Conservation (phyloP, 2,888 invertebrate genomes). For the Lutraria lutraria region DNA sequence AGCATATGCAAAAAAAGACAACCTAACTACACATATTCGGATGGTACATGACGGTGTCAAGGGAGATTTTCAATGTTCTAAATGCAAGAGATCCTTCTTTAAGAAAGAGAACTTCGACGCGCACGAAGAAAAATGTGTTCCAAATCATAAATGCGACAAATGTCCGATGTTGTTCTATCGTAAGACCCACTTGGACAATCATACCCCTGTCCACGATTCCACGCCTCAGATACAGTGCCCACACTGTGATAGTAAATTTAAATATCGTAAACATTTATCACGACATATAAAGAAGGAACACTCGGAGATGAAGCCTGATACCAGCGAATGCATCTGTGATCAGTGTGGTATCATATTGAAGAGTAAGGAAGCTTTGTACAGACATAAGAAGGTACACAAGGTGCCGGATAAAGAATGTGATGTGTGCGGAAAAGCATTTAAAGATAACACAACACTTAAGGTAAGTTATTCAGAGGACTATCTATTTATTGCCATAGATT, state of each 20-base stretch:
- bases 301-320: background rate
- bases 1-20: slow-evolving; percentile 10
- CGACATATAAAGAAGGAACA: slow-evolving; percentile 37
- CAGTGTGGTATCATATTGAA: slow-evolving; percentile 32
- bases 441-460: slow-evolving; percentile 40
- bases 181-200: slow-evolving; percentile 52
- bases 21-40: slow-evolving; percentile 27
- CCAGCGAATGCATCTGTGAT: slow-evolving; percentile 34
- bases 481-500: too few species aligned
- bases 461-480: background rate
- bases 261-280: slow-evolving; percentile 31
- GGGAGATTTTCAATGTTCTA: slow-evolving; percentile 31
- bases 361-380: slow-evolving; percentile 38
- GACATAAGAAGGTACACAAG: slow-evolving; percentile 38
- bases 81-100: slow-evolving; percentile 35
- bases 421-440: slow-evolving; percentile 50
- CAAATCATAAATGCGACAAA: slow-evolving; percentile 43
- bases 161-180: slow-evolving; percentile 50
- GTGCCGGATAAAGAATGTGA: slow-evolving; percentile 45
- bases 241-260: slow-evolving; percentile 39
- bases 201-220: slow-evolving; percentile 27
- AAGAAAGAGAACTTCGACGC: slow-evolving; percentile 39
- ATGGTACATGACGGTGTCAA: slow-evolving; percentile 28
- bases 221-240: slow-evolving; percentile 38
- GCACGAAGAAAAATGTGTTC: slow-evolving; percentile 46